These are phyloP conservation scores for Luffia ferchaultella DNA, from an alignment of 2,888 invertebrate genomes.

Conservation along the genomic window DNA sequence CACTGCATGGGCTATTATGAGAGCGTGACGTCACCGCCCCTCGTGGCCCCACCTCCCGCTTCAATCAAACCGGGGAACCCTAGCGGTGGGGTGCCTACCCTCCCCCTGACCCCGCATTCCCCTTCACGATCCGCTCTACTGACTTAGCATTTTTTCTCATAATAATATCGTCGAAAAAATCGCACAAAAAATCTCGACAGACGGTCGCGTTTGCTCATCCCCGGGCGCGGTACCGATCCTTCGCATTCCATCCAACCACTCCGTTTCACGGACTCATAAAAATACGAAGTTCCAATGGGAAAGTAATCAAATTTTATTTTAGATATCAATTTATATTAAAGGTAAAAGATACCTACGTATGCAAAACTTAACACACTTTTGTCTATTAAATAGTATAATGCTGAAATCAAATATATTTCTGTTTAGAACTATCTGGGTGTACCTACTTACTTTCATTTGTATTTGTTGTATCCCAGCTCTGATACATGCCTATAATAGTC, in stretches of 20 bases:
- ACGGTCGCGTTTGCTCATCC: conserved; percentile 18
- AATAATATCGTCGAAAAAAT: conserved; percentile 66
- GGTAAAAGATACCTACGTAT: too few species aligned
- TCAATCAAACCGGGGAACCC: conserved; percentile 64
- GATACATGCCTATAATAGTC: too few species aligned
- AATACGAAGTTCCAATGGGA: too few species aligned
- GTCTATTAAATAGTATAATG: too few species aligned
- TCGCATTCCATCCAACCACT: not conserved
- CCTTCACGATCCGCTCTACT: conserved; percentile 62
- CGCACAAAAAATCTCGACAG: conserved; percentile 63
- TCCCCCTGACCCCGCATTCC: conserved; percentile 43
- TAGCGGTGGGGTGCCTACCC: conserved; percentile 18
- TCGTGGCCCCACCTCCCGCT: conserved; percentile 58
- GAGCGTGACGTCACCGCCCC: conserved; percentile 66
- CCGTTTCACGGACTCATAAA: too few species aligned
- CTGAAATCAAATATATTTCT: too few species aligned
- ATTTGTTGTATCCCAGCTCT: too few species aligned
- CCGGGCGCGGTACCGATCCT: not conserved
- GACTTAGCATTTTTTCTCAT: conserved; percentile 65
- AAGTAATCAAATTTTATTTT: too few species aligned
- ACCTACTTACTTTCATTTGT: too few species aligned
- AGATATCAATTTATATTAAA: too few species aligned
- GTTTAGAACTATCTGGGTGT: too few species aligned
- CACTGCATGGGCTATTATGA: conserved; percentile 64
- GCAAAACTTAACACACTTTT: too few species aligned